Evolutionary conservation across 1,140 invertebrate species (phyloP), one percentile per base, ranked within the genome.

Genomic region (Calosoma granatense): DNA sequence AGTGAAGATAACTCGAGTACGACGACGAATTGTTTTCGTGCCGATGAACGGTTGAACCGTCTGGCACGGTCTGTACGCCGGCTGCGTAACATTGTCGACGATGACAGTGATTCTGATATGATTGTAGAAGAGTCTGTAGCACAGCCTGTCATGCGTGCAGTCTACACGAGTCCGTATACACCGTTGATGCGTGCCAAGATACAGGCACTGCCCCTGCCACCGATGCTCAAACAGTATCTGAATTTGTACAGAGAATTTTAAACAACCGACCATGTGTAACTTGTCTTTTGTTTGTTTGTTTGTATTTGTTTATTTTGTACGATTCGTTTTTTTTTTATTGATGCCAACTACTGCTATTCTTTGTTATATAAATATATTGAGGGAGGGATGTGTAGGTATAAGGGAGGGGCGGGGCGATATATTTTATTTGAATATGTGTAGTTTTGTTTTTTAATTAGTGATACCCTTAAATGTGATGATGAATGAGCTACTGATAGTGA

Each of bases 121-220:
- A 51, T 51, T 14, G 36, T 1, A 19, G 52, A 52, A 15, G 19
- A 26, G 26, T 20, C 39, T 2, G 4, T 30, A 20, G n/a, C 20
- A 14, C 51, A 43, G 20, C 15, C 22, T n/a, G 14, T 22, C 9
- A 17, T 19, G n/a, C 41, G 20, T n/a, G n/a, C 22, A 22, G 19
- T 20, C 12, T 43, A 57, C 17, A 17, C 61, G 23, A 70, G 68
- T 57, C 65, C 64, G 4, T 69, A 70, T 56, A 63, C 65, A 20
- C 59, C 66, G 58, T 70, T 71, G 26, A 78, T 83, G 78, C 66
- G 70, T 21, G 64, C 69, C 14, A 81, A 78, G 63, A 78, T 83
- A 22, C 62, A 75, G 55, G 52, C 64, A 15, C 68, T 83, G 30
- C 80, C 81, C 3, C 62, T 83, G 19, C 81, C 81, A 21, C 67